A percentile compares a stretch with the other conserved stretches of the same genome.
These are phyloP conservation scores for Tinamus major DNA, from an alignment of 2,797 vertebrate genomes.

Conservation along the genomic window DNA sequence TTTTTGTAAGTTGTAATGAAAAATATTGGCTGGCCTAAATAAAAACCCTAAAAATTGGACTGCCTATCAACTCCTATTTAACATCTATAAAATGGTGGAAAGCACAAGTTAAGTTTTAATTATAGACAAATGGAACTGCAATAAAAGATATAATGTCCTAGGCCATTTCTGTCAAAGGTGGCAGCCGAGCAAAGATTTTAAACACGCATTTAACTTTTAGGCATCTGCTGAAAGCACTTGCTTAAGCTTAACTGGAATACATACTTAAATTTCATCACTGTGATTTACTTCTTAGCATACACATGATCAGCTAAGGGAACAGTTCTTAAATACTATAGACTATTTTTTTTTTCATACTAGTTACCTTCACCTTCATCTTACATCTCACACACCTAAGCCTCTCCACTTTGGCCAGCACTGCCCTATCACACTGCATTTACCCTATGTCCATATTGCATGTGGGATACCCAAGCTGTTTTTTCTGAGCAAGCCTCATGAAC, in stretches of 20 bases:
- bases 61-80: background rate
- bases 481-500: background rate
- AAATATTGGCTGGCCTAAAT: background rate
- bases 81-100: background rate
- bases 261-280: conserved; percentile 11
- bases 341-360: background rate
- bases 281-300: conserved; percentile 15
- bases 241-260: background rate
- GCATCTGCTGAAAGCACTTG: background rate
- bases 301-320: background rate
- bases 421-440: background rate
- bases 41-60: background rate
- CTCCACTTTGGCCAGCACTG: background rate
- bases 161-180: background rate
- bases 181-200: background rate
- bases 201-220: background rate
- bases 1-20: background rate
- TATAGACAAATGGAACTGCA: background rate
- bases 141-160: background rate
- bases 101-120: background rate
- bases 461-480: background rate
- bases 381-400: background rate
- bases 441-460: rapidly evolving
- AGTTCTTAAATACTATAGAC: background rate
- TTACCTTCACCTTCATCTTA: background rate